These are phyloP conservation scores for Armadillidium nasatum DNA, from an alignment of 1,140 invertebrate genomes.

Conservation along the genomic window DNA sequence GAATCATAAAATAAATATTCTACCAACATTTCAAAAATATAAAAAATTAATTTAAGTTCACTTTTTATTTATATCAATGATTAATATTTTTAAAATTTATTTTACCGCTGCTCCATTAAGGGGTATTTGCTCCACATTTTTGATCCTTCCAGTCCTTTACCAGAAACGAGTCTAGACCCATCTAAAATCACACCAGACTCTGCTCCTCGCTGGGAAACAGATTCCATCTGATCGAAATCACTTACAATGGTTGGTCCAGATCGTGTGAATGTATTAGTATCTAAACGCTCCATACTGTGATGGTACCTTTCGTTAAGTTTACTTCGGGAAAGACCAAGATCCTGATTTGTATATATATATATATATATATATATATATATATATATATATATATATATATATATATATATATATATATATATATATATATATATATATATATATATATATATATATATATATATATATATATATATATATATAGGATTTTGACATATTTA, in stretches of 20 bases:
- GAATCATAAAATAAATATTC: too few species aligned
- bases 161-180: background rate
- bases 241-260: background rate
- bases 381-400: background rate
- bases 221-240: conserved; percentile 35
- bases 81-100: too few species aligned
- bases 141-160: conserved; percentile 27
- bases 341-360: background rate
- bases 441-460: background rate
- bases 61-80: too few species aligned
- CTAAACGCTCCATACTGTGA: conserved; percentile 32
- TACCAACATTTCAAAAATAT: background rate
- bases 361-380: background rate
- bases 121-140: conserved; percentile 35
- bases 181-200: conserved; percentile 21
- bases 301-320: conserved; percentile 78
- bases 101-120: conserved; percentile 34
- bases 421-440: background rate
- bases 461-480: background rate
- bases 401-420: background rate
- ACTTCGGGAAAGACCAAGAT: conserved; percentile 67
- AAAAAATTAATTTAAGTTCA: too few species aligned
- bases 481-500: background rate
- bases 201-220: conserved; percentile 32
- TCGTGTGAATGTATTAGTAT: background rate